Evolutionary conservation across 2,797 vertebrate species (phyloP), one percentile per base, ranked within the genome.

Genomic region (Thaleichthys pacificus): DNA sequence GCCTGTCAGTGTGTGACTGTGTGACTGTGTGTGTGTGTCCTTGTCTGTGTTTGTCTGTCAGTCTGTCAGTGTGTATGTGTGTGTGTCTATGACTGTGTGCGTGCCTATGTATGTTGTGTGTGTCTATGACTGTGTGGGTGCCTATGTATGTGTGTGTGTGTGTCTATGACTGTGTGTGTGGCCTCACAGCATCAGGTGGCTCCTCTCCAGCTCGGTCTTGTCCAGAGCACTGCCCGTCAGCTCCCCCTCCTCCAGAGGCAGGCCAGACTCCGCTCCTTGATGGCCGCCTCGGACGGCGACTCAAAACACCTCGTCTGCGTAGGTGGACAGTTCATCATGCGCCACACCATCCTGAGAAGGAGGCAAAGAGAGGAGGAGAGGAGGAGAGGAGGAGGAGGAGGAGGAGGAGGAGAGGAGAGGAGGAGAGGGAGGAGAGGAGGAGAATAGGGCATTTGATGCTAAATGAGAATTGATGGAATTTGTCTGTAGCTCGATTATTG

Each of bases 301-400:
- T 99, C 98, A 24, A 0, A 0, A 99, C 70, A 99, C 98, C 64
- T 99, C 97, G 0, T 99, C 98, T 0, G 95, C 95, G 2, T 95
- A 99, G 3, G 93, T 97, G 66, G 97, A 99, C 88, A 96, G 76
- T 85, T 99, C 97, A 70, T 98, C 97, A 0, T 94, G 96, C 75
- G 94, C 90, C 84, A 95, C 91, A 75, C 94, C 95, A 74, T 99
- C 97, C 97, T 99, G 47, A 66, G 47, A 51, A 66, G 42, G 42
- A 66, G 38, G 17, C 8, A 22, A 66, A 5, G 17, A 54, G 51
- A 54, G 51, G 19, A n/a, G 19, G 47, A n/a, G 49, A 17, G 49
- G 35, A 35, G 35, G 8, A 6, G 49, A 51, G 24, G 24, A 24
- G 17, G 49, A 51, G n/a, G 12, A 51, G 49, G 17, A 17, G 17